Percentiles rank a stretch among this genome's conserved stretches.
phyloP scores from a whole-genome alignment of 2,113 vertebrate species.

The Forbesichthys agassizii region DNA sequence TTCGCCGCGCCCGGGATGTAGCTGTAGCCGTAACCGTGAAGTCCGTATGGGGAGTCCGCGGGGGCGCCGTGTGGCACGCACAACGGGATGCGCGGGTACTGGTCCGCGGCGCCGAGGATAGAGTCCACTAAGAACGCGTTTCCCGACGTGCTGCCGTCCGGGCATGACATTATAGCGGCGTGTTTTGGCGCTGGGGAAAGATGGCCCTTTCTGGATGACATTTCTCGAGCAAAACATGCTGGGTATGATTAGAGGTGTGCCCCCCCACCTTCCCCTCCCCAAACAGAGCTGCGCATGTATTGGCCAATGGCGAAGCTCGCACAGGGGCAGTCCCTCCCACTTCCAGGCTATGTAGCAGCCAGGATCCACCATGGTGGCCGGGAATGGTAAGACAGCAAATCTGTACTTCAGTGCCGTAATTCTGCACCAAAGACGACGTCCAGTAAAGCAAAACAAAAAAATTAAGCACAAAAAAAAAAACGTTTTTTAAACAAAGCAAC shows the following conservation, averaged over 20 bases:
- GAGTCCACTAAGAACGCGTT: conserved; percentile 99
- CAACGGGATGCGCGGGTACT: conserved; percentile 86
- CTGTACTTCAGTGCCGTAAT: conserved; percentile 58
- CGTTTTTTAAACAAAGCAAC: too few relatives aligned
- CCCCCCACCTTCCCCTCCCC: conserved; percentile 75
- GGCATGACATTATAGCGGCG: conserved; percentile 99
- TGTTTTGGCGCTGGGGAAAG: conserved; percentile 98
- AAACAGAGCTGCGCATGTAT: conserved; percentile 76
- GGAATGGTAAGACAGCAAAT: conserved; percentile 66
- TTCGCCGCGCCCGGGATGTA: conserved; percentile 91
- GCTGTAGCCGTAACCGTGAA: conserved; percentile 97
- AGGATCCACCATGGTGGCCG: conserved; percentile 83
- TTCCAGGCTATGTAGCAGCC: conserved; percentile 82
- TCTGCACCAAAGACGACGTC: conserved; percentile 52
- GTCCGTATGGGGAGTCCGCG: conserved; percentile 91
- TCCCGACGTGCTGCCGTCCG: conserved; percentile 92
- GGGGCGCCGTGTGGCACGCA: conserved; percentile 86
- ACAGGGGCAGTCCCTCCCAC: conserved; percentile 87
- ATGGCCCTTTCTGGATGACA: conserved; percentile 99
- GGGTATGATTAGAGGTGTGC: conserved; percentile 99
- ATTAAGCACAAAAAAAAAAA: neutral
- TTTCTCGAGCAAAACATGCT: conserved; percentile 99
- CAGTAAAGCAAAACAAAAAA: neutral
- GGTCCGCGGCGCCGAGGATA: conserved; percentile 89
- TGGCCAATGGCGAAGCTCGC: conserved; percentile 87